Evolutionary conservation across 2,797 vertebrate genomes (phyloP), one percentile per base, ranked within the genome.

Genomic region (Psittacula derbiana): DNA sequence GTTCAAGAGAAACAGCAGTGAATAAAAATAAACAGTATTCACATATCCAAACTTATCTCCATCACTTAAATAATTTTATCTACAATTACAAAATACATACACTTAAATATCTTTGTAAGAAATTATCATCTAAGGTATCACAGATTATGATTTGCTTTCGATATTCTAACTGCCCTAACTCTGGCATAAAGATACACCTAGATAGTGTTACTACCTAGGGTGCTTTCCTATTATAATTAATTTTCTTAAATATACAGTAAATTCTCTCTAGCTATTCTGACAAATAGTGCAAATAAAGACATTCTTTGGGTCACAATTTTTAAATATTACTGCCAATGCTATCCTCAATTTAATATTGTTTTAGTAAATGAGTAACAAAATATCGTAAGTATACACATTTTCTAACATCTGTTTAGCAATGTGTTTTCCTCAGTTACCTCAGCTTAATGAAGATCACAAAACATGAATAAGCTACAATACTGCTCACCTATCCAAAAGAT

Each of bases 241-340:
- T 95, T 93, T 93, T 88, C 96, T 97, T 98, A 96, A 97, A 97
- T 97, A 97, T 96, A 98, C 95, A 98, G 95, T 96, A 97, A 97
- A 95, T 97, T 97, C 86, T 93, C 96, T 97, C 89, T 91, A 97
- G 74, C 92, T 96, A 95, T 93, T 96, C 92, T 96, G 93, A 97
- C 97, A 97, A 72, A 97, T 96, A 98, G 98, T 98, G 98, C 98
- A 98, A 98, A 98, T 97, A 97, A 97, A 98, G 94, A 98, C 98
- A 98, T 98, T 98, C 98, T 98, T 98, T 98, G 98, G 98, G 97
- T 98, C 97, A 95, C 87, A 75, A 95, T 93, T 97, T 97, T 74
- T 95, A 97, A 96, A 95, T 80, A 93, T 90, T 90, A 96, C 73
- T 4, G 13, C 62, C 79, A 86, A 92, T 36, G 64, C 78, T 91